These are phyloP conservation scores for Notospermus geniculatus DNA, from an alignment of 1,140 invertebrate species.

Conservation along the genomic window DNA sequence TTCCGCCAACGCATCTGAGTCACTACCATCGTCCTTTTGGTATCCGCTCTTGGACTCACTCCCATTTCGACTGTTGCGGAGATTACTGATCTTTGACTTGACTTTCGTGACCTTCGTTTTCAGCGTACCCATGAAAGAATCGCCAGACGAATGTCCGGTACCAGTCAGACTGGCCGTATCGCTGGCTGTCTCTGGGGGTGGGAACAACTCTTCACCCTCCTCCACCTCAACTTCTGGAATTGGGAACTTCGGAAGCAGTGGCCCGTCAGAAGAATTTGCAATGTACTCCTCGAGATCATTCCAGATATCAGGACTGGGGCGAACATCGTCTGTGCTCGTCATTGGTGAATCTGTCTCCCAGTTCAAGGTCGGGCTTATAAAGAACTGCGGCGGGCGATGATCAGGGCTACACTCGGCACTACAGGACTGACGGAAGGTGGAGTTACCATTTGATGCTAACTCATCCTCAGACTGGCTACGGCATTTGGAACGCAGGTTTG, in stretches of 20 bases:
- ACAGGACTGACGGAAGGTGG: too few relatives aligned
- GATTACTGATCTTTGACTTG: not conserved
- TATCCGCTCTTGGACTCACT: not conserved
- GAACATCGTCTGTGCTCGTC: too few relatives aligned
- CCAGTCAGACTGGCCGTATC: not conserved
- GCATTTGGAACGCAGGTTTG: too few relatives aligned
- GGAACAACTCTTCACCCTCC: not conserved
- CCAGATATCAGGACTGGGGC: not conserved
- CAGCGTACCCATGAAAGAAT: not conserved
- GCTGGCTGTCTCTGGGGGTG: not conserved
- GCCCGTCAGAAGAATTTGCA: not conserved
- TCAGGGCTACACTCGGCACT: too few relatives aligned
- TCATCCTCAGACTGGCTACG: too few relatives aligned
- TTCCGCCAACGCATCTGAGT: not conserved
- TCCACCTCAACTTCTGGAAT: not conserved
- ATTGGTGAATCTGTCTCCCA: too few relatives aligned
- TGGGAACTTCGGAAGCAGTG: slow-evolving; percentile 3
- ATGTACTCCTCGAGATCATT: slow-evolving; percentile 7
- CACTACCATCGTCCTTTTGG: slow-evolving; percentile 5
- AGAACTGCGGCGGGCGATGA: too few relatives aligned
- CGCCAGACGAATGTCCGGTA: not conserved
- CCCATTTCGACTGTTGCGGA: not conserved
- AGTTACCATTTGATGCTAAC: too few relatives aligned
- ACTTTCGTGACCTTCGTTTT: slow-evolving; percentile 3
- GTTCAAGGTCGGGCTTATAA: too few relatives aligned